Evolutionary conservation across 2,888 invertebrate genomes (phyloP).

Genomic region (Eupeodes latifasciatus): DNA sequence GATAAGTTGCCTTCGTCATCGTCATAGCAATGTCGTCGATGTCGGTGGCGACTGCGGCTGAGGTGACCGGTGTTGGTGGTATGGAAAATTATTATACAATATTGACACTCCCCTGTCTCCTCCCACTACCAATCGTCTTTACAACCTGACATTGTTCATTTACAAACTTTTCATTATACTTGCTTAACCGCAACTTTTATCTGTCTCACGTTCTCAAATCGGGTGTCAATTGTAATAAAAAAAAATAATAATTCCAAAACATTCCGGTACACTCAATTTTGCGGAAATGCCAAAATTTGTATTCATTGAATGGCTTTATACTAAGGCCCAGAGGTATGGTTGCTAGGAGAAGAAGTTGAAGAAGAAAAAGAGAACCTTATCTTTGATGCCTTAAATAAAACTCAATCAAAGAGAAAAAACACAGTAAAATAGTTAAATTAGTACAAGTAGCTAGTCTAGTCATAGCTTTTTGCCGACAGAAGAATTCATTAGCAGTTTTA

Average conservation of each 20-base stretch:
- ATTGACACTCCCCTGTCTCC: not conserved
- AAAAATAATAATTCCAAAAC: constrained; percentile 9
- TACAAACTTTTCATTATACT: constrained; percentile 45
- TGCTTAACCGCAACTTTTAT: constrained; percentile 60
- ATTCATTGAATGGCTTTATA: constrained; percentile 45
- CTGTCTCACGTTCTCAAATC: constrained; percentile 62
- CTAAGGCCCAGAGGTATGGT: not conserved
- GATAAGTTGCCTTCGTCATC: constrained; percentile 1
- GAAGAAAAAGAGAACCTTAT: constrained; percentile 8
- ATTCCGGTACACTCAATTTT: constrained; percentile 31
- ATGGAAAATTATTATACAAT: constrained; percentile 46
- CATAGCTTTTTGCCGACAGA: not conserved
- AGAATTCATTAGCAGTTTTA: not conserved
- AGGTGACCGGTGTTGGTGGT: constrained; percentile 10
- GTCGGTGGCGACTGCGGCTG: not conserved
- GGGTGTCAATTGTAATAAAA: constrained; percentile 29
- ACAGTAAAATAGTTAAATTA: constrained; percentile 1
- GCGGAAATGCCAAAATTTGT: constrained; percentile 67
- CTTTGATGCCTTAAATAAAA: not conserved
- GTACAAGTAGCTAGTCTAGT: not conserved
- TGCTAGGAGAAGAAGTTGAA: not conserved
- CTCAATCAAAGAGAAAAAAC: not conserved
- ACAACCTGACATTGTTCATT: constrained; percentile 52
- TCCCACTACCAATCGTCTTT: not conserved
- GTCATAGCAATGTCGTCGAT: not conserved